Conservation (phyloP, 2,797 vertebrate species). For the Limnodromus scolopaceus region DNA sequence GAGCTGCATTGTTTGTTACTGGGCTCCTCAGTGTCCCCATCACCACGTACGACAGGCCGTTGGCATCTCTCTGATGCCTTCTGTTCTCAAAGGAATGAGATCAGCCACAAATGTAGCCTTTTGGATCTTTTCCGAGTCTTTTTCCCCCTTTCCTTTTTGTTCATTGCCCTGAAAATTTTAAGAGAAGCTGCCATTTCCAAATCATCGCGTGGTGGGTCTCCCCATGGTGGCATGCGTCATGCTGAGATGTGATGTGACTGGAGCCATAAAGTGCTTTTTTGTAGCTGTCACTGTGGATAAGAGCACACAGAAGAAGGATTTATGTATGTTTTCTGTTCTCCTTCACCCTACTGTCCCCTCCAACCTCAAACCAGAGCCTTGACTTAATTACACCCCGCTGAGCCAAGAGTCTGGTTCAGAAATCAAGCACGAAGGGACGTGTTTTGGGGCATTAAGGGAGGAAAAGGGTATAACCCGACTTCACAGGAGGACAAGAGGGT, state of each 20-base stretch:
- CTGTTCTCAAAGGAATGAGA: neutral
- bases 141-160: neutral
- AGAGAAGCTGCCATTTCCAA: neutral
- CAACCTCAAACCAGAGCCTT: neutral
- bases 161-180: neutral
- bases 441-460: neutral
- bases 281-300: conserved; percentile 5
- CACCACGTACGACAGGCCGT: neutral
- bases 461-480: neutral
- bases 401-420: neutral
- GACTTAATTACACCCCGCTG: neutral
- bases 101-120: neutral
- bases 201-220: neutral
- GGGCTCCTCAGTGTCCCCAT: neutral
- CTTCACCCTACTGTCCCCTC: neutral
- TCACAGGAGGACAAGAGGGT: neutral
- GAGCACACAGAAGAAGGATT: neutral
- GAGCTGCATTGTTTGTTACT: fast-evolving
- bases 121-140: neutral
- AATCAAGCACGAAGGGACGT: neutral
- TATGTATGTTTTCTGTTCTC: neutral
- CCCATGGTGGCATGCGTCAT: neutral
- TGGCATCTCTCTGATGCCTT: neutral
- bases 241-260: conserved; percentile 8
- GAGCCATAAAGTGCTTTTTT: conserved; percentile 20